These are phyloP conservation scores for Nannospalax galili DNA, from an alignment of 2,113 vertebrate species.

Conservation along the genomic window DNA sequence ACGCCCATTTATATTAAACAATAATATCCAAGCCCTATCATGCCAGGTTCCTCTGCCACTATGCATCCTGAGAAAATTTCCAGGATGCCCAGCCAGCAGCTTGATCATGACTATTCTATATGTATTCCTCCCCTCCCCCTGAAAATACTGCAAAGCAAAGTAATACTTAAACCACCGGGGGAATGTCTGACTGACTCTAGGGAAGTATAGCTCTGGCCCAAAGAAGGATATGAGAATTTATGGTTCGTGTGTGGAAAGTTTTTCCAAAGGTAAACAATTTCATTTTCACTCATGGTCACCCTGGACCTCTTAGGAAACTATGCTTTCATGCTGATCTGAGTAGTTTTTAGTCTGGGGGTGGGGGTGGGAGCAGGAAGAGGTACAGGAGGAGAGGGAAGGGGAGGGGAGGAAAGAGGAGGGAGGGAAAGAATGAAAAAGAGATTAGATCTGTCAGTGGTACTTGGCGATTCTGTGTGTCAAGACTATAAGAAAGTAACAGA, in stretches of 20 bases:
- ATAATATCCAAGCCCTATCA: background rate
- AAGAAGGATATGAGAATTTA: constrained; percentile 55
- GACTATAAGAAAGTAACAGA: background rate
- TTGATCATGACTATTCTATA: background rate
- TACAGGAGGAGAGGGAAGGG: background rate
- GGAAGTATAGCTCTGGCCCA: constrained; percentile 39
- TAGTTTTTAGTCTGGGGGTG: background rate
- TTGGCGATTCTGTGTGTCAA: background rate
- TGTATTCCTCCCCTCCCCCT: background rate
- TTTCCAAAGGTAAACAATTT: constrained; percentile 53
- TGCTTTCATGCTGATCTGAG: background rate
- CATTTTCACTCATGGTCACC: constrained; percentile 54
- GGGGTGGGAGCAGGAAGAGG: too few species aligned
- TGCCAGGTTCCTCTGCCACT: background rate
- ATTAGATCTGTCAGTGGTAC: background rate
- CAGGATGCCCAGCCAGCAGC: background rate
- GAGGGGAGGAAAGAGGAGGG: too few species aligned
- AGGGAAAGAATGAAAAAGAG: background rate
- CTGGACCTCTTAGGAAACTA: background rate
- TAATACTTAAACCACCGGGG: background rate
- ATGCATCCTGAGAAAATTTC: background rate
- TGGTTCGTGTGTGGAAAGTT: constrained; percentile 30
- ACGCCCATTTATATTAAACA: background rate
- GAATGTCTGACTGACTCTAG: constrained; percentile 39
- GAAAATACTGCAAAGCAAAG: background rate